Evolutionary conservation across 37 sponge, comb jelly and placozoan genomes (phyloP), one percentile per base, ranked within the genome.

Genomic region (Eunapius fragilis): DNA sequence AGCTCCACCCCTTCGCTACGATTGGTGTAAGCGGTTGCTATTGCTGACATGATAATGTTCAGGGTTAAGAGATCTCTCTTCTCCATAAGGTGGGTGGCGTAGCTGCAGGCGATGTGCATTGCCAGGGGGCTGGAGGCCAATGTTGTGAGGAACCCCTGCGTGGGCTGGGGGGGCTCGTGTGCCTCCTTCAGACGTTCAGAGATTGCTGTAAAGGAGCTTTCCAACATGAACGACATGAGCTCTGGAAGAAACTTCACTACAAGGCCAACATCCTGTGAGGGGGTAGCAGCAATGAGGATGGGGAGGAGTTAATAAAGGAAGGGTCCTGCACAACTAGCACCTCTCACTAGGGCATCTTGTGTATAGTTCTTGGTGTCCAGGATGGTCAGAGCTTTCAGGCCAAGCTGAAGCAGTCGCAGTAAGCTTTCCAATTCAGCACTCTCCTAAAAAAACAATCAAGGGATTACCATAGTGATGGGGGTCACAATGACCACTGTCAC

Each of bases 401-500:
- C 96, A 12, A 97, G 75, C 32, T 86, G 82, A 27, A 97, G 72
- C 74, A 97, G 92, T 28, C 97, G 77, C 67, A 97, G 76, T 25
- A 95, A 73, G 75, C 77, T 88, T 70, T 87, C 91, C 31, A 96
- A 38, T 37, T 92, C 88, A 72, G 41, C 74, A 80, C 87, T 94
- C 79, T 96, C 95, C 95, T 95, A 69, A 6, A 38, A 9, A 74
- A 37, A 83, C 10, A 77, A 50, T 27, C 17, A 31, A 68, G 28
- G 33, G 77, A 26, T 32, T 30, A 34, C 30, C 3, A 25, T 36
- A 45, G 7, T 45, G 47, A 45, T 45, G 47, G 47, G 9, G 4
- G 47, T 45, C 47, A 45, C 47, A 45, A 9, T 45, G 47, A 9
- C n/a, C n/a, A 45, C 9, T 45, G 47, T 4, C 47, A 45, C 7